Base-by-base conservation (phyloP, 2,797 vertebrate genomes). In the Gymnothorax javanicus region DNA sequence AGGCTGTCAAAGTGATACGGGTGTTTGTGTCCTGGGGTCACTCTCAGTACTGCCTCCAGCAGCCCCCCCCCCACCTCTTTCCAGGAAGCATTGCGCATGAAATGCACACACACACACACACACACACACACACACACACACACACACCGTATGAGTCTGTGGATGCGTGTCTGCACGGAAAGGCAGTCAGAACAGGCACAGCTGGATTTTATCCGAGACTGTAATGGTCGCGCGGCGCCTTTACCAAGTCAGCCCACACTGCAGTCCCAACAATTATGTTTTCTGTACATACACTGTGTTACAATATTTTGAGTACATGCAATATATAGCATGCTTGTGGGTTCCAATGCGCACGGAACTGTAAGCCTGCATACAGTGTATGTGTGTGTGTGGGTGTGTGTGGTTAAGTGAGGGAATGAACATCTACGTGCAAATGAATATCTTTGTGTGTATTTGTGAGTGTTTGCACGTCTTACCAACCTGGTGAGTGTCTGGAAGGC, bases 401-500 rank as follows among this genome's bases (percentile, higher is more conserved):
- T 62, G 58, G 58, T 7, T 50, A 15, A 7, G 25, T 43, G 11
- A 27, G 7, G 11, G 56, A 84, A 25, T 85, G 84, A 52, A 0
- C n/a, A 75, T 85, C 9, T 83, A 8, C 15, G 71, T 43, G 27
- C 43, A 5, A 13, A 12, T 73, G 27, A 33, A 33, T 13, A 73
- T 57, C 59, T 23, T 69, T 73, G 11, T 86, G 85, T 60, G n/a
- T 77, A 20, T 77, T 13, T 58, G 56, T 75, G n/a, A 20, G 27
- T 23, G 56, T 84, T 43, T 85, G 84, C 50, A 0, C 25, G 81
- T 60, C 13, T 33, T 3, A 7, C 87, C 54, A 91, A 96, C 96
- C 96, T 96, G 94, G 92, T 95, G 56, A 96, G 95, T 50, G 94
- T 94, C 91, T 96, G 96, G 94, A 96, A 97, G 82, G 95, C 94